phyloP scores from a whole-genome alignment of 2,888 invertebrate genomes.

The Clusia tigrina region DNA sequence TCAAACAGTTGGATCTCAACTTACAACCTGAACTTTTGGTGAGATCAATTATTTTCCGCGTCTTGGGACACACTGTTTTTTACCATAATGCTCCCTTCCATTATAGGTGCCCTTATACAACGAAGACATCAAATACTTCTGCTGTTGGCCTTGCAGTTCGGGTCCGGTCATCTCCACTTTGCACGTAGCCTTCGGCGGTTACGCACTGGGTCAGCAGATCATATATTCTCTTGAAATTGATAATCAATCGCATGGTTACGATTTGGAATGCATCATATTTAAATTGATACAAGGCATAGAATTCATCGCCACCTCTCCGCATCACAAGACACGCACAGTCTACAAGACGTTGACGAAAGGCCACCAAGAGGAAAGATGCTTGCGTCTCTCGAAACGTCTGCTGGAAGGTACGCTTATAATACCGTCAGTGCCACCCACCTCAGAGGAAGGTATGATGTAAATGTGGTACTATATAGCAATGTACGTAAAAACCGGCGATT shows the following conservation, averaged over 20 bases:
- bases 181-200: conserved; percentile 72
- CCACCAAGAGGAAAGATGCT: conserved; percentile 34
- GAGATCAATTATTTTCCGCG: conserved; percentile 39
- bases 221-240: conserved; percentile 73
- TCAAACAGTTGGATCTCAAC: conserved; percentile 79
- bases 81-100: not conserved
- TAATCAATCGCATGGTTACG: conserved; percentile 70
- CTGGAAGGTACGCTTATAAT: conserved; percentile 40
- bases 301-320: conserved; percentile 40
- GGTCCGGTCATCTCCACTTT: conserved; percentile 42
- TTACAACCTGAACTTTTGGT: conserved; percentile 71
- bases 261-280: conserved; percentile 40
- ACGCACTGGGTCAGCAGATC: conserved; percentile 76
- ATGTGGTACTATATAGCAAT: conserved; percentile 38
- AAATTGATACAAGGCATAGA: conserved; percentile 38
- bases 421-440: conserved; percentile 46
- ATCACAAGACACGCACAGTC: conserved; percentile 25
- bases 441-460: conserved; percentile 37
- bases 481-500: conserved; percentile 34
- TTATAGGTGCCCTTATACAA: conserved; percentile 34
- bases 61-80: not conserved
- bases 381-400: conserved; percentile 39
- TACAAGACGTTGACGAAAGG: conserved; percentile 31
- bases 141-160: conserved; percentile 48
- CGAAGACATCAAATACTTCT: conserved; percentile 43